Percentiles rank a stretch among this genome's conserved stretches.
phyloP scores from a whole-genome alignment of 2,113 vertebrate genomes.

The Cephalopterus ornatus region DNA sequence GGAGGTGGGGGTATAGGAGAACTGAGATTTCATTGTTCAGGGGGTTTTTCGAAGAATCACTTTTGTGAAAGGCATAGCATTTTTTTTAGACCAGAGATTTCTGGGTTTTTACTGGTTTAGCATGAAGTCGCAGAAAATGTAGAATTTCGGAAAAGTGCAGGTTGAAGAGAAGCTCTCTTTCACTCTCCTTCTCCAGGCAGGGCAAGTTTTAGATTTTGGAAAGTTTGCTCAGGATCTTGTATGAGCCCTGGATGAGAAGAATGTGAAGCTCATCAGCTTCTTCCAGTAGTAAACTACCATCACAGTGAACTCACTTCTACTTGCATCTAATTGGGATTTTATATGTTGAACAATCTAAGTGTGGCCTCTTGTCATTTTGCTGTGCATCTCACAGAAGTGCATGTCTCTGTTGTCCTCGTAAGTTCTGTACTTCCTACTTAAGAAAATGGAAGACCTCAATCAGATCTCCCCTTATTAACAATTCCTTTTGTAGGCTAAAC shows the following conservation, averaged over 20 bases:
- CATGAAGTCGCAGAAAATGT: background rate
- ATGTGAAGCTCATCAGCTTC: background rate
- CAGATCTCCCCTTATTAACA: background rate
- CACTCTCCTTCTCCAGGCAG: background rate
- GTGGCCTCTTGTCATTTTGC: background rate
- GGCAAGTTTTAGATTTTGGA: background rate
- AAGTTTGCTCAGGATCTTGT: background rate
- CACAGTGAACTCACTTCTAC: background rate
- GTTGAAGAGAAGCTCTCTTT: background rate
- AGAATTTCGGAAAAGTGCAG: background rate
- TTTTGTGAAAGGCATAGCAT: background rate
- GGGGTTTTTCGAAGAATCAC: fast-evolving
- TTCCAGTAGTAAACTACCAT: background rate
- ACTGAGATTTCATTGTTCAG: background rate
- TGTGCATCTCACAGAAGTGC: background rate
- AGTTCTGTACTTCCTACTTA: background rate
- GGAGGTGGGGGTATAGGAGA: fast-evolving
- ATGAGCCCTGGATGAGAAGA: background rate
- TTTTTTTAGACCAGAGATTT: background rate
- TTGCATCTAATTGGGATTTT: background rate
- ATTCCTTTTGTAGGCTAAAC: background rate
- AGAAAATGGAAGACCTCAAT: background rate
- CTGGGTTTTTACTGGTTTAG: background rate
- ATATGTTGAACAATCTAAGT: background rate
- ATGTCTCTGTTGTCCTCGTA: background rate